phyloP scores from a whole-genome alignment of 2,888 invertebrate genomes.

The Ophion obscuratus region DNA sequence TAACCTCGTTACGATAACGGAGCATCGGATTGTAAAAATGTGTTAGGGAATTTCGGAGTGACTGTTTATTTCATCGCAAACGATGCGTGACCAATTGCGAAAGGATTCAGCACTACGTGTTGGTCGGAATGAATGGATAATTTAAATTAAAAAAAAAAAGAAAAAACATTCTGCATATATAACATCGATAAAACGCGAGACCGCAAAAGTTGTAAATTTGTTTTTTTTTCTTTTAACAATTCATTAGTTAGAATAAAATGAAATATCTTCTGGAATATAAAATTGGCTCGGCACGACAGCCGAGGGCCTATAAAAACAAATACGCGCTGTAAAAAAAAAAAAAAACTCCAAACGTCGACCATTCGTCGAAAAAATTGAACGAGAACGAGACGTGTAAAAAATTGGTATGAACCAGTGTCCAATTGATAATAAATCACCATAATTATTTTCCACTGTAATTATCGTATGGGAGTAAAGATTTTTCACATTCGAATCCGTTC shows the following conservation, averaged over 20 bases:
- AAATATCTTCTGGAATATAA: background rate
- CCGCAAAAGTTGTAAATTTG: no score
- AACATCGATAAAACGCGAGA: no score
- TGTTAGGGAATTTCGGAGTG: slow-evolving; percentile 9
- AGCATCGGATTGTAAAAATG: slow-evolving; percentile 34
- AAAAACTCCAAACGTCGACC: background rate
- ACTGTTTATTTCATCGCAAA: slow-evolving; percentile 14
- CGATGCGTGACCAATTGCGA: slow-evolving; percentile 1
- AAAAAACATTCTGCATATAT: background rate
- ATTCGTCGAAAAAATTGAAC: background rate
- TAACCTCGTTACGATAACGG: slow-evolving; percentile 19
- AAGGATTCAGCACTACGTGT: slow-evolving; percentile 2
- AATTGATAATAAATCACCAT: slow-evolving; percentile 32
- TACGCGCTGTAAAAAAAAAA: background rate
- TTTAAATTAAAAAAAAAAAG: background rate
- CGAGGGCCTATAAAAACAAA: background rate
- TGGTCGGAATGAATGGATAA: background rate
- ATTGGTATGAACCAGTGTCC: background rate
- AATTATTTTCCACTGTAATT: slow-evolving; percentile 45
- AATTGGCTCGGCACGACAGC: no score
- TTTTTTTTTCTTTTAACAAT: background rate
- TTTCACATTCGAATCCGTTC: slow-evolving; percentile 23
- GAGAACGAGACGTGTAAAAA: slow-evolving; percentile 13
- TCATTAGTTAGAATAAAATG: background rate
- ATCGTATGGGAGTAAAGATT: background rate